Evolutionary conservation across 1,140 invertebrate species (phyloP).

Genomic region (Drosophila pachea): DNA sequence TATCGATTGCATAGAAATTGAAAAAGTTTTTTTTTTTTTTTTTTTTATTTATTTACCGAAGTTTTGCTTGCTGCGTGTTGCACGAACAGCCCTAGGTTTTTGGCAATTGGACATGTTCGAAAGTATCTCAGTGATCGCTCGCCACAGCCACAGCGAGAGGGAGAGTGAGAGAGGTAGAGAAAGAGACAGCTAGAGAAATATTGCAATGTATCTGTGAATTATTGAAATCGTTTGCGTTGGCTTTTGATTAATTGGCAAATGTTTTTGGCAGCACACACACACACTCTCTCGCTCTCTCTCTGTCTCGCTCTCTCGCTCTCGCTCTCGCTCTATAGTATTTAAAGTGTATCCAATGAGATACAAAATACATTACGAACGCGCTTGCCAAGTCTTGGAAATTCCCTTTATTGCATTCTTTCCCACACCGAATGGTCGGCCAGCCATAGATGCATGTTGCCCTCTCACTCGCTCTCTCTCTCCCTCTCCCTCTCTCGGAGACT

Average conservation of each 20-base stretch:
- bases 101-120: too few relatives aligned
- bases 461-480: background rate
- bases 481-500: background rate
- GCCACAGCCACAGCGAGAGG: background rate
- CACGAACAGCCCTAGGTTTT: too few relatives aligned
- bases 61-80: too few relatives aligned
- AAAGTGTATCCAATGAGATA: slow-evolving; percentile 74
- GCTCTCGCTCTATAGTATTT: slow-evolving; percentile 47
- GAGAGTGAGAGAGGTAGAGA: background rate
- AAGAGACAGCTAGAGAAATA: too few relatives aligned
- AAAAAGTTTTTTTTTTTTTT: too few relatives aligned
- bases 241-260: slow-evolving; percentile 73
- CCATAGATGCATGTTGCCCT: background rate
- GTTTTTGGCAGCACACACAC: slow-evolving; percentile 52
- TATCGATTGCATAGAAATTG: too few relatives aligned
- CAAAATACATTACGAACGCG: slow-evolving; percentile 70
- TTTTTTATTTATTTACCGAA: too few relatives aligned
- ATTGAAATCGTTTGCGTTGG: slow-evolving; percentile 63
- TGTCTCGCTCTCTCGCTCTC: slow-evolving; percentile 9
- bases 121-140: too few relatives aligned
- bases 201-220: too few relatives aligned
- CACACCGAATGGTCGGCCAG: slow-evolving; percentile 45
- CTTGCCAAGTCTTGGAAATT: slow-evolving; percentile 75
- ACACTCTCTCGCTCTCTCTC: slow-evolving; percentile 12
- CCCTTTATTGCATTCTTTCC: slow-evolving; percentile 75